phyloP scores from a whole-genome alignment of 2,888 invertebrate genomes.

The Xanthia togata region DNA sequence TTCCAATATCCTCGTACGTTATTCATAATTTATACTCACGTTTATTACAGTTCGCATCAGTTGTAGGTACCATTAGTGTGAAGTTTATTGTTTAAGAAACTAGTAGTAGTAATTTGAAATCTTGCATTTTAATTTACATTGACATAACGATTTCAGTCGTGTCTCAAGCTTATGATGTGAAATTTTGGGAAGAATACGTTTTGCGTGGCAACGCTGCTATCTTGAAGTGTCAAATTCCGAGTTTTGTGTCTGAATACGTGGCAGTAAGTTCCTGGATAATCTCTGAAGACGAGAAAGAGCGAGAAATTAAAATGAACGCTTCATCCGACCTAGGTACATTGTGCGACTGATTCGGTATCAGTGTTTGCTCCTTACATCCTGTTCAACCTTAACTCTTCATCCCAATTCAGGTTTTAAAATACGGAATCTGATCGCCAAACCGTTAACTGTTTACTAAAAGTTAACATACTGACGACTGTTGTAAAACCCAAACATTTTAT shows the following conservation, averaged over 20 bases:
- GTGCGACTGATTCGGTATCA: slow-evolving; percentile 18
- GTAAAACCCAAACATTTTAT: slow-evolving; percentile 22
- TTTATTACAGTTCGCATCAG: background rate
- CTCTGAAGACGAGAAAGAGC: slow-evolving; percentile 91
- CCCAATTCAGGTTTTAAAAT: slow-evolving; percentile 27
- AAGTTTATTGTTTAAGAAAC: background rate
- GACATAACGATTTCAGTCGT: slow-evolving; percentile 93
- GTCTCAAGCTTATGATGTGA: slow-evolving; percentile 96
- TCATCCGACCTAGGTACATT: slow-evolving; percentile 81
- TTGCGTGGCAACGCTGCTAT: slow-evolving; percentile 97
- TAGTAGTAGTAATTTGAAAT: slow-evolving; percentile 1
- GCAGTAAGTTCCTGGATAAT: slow-evolving; percentile 96
- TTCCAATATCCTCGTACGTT: slow-evolving; percentile 45
- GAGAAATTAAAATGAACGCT: slow-evolving; percentile 82
- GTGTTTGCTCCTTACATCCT: slow-evolving; percentile 42
- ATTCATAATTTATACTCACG: background rate
- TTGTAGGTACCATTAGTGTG: background rate
- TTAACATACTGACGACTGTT: background rate
- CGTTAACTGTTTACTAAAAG: slow-evolving; percentile 1
- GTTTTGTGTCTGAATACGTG: slow-evolving; percentile 97
- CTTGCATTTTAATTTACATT: slow-evolving; percentile 22
- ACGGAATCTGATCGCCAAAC: slow-evolving; percentile 4
- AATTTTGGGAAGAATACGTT: slow-evolving; percentile 98
- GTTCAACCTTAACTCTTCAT: slow-evolving; percentile 36
- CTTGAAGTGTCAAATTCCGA: slow-evolving; percentile 97